Base-by-base conservation (phyloP, 2,797 vertebrate genomes). In the Eulemur albifrons region DNA sequence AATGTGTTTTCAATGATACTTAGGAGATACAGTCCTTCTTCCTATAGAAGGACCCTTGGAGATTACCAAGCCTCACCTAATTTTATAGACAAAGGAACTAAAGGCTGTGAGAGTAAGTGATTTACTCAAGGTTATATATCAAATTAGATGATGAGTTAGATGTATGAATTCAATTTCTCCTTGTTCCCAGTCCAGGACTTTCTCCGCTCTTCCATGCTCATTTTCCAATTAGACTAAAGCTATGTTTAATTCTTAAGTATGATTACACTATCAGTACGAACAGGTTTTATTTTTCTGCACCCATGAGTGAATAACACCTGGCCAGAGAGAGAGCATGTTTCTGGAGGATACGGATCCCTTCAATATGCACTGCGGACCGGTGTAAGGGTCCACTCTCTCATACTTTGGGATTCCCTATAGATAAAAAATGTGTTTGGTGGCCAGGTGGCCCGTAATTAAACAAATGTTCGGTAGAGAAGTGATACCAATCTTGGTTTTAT, bases 1-100 rank as follows among this genome's bases (percentile, higher is more conserved):
- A 97, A 88, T 97, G 88, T 98, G 79, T 98, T 98, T 97, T 98
- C 93, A 96, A 17, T 61, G 75, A 82, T 84, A 18, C 32, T 54
- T 89, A 48, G 88, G 45, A 87, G 59, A 96, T 18, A 32, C 13
- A 43, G 14, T 75, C 59, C 35, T 88, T 93, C n/a, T 92, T 89
- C 21, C 87, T 67, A 27, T 1, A 77, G 50, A 90, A 69, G 38
- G 25, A 70, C 23, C 4, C 48, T 73, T 30, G 35, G 50, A 87
- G 54, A 90, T 85, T 77, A 72, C 50, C 61, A 43, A 45, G 27
- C 35, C 35, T 45, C 81, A 73, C 9, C 25, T 90, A n/a, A 76
- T 88, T 92, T 72, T 40, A 82, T 45, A 91, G 70, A 69, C 45
- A 76, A 65, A 6, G 30, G 48, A 72, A 73, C 90, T 86, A 72